phyloP scores from a whole-genome alignment of 2,113 vertebrate genomes.

The Eurystomus gularis region DNA sequence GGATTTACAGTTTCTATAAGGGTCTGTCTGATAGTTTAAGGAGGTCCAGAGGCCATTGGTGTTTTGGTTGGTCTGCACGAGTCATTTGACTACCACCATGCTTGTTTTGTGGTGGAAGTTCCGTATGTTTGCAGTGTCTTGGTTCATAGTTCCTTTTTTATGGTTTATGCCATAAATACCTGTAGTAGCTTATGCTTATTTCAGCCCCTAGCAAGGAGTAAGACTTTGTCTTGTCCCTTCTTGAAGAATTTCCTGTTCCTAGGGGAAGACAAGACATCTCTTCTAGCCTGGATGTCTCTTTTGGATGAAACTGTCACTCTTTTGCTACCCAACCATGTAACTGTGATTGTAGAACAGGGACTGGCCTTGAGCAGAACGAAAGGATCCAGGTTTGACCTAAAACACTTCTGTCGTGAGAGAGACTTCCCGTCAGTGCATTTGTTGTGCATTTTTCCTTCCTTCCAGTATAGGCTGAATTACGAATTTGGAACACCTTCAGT shows the following conservation, averaged over 20 bases:
- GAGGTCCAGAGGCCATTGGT: not conserved
- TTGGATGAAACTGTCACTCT: not conserved
- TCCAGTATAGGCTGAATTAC: not conserved
- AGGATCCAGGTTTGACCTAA: not conserved
- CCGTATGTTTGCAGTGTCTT: not conserved
- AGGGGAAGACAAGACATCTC: not conserved
- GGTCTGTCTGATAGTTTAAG: not conserved
- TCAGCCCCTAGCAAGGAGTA: not conserved
- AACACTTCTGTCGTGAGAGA: not conserved
- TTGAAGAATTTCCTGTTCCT: not conserved
- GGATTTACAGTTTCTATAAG: not conserved
- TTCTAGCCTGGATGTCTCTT: not conserved
- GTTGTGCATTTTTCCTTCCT: not conserved
- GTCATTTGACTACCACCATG: not conserved
- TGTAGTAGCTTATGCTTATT: not conserved
- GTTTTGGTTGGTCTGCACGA: not conserved
- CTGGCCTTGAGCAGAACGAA: not conserved
- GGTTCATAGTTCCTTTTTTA: not conserved
- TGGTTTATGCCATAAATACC: not conserved
- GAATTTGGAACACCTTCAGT: not conserved
- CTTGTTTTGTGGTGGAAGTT: not conserved
- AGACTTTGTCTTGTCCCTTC: not conserved
- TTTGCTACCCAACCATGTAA: not conserved
- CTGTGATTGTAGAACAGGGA: not conserved
- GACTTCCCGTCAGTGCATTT: not conserved